Base-by-base conservation (phyloP, 2,113 vertebrate genomes). In the Centropus unirufus region DNA sequence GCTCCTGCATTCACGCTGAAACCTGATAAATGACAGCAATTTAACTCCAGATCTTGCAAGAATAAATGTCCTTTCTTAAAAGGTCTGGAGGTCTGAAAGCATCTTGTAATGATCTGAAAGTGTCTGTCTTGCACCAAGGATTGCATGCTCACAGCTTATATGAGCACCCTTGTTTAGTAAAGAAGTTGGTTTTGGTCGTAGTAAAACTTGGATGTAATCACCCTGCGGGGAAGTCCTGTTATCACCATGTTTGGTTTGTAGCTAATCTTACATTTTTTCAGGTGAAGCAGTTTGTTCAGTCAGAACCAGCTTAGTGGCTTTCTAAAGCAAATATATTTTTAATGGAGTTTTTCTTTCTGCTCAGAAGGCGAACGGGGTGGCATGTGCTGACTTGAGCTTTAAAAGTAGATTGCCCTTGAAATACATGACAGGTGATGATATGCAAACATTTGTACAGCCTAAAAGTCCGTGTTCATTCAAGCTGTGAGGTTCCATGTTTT, bases 371-470 rank as follows among this genome's bases (percentile, higher is more conserved):
- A 78, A 87, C 92, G 76, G 14, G 59, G 23, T 86, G 81, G 52
- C 54, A 27, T 67, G 12, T 78, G 68, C 52, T 76, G 39, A 77
- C 64, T 52, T 89, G 64, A 72, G 85, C 61, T 96, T 80, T 93
- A 93, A 92, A 81, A 90, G 77, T 36, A 83, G 52, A 39, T 81
- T 94, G 72, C 8, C n/a, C 46, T 83, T 51, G 86, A 64, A 70
- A 54, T 80, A 66, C 77, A 32, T 95, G 94, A 86, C 90, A 94
- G 92, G 24, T 93, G 79, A 90, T 92, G 66, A 69, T 94, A 78
- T 72, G 82, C 92, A 96, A 96, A 97, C 96, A 96, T 94, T 94
- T 94, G 89, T 80, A 78, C 59, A 94, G 76, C 15, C 91, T 94
- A 32, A 92, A 94, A 92, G 93, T 83, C 83, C 14, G 10, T 76